Conservation (phyloP, 2,888 invertebrate genomes). For the Watsonalla binaria region DNA sequence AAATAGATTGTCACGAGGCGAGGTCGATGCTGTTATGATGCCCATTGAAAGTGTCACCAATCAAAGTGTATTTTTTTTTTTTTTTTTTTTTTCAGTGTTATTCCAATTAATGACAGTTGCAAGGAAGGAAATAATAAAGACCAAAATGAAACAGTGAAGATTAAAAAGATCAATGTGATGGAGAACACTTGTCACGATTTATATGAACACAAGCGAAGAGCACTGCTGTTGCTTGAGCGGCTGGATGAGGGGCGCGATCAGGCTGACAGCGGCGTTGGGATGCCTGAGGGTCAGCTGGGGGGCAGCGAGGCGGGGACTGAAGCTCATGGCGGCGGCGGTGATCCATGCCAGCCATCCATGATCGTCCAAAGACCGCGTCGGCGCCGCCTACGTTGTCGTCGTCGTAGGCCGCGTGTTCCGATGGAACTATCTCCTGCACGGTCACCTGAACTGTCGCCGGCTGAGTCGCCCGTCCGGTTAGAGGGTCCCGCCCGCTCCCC, state of each 20-base stretch:
- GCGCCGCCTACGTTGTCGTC: conserved; percentile 5
- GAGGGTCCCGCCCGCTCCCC: not conserved
- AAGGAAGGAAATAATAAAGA: too few relatives aligned
- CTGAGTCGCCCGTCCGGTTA: conserved; percentile 4
- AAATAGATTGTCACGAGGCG: too few relatives aligned
- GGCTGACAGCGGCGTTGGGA: not conserved
- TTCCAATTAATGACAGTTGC: too few relatives aligned
- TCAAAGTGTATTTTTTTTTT: too few relatives aligned
- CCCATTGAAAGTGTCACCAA: too few relatives aligned
- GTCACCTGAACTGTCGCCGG: conserved; percentile 1
- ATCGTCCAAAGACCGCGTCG: not conserved
- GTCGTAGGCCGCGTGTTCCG: conserved; percentile 4
- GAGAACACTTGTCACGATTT: too few relatives aligned
- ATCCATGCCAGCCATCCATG: not conserved
- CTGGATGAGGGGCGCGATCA: not conserved
- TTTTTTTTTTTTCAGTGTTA: too few relatives aligned
- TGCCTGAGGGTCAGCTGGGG: not conserved
- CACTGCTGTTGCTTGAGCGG: too few relatives aligned
- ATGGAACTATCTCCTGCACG: not conserved
- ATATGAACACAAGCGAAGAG: too few relatives aligned
- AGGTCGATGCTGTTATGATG: too few relatives aligned
- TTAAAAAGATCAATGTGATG: too few relatives aligned
- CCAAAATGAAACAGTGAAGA: too few relatives aligned
- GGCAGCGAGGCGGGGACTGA: not conserved
- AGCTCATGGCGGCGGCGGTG: conserved; percentile 1